Percentiles rank a stretch among this genome's conserved stretches.
Evolutionary conservation across 2,888 invertebrate genomes (phyloP).

Genomic region (Villa cingulata): DNA sequence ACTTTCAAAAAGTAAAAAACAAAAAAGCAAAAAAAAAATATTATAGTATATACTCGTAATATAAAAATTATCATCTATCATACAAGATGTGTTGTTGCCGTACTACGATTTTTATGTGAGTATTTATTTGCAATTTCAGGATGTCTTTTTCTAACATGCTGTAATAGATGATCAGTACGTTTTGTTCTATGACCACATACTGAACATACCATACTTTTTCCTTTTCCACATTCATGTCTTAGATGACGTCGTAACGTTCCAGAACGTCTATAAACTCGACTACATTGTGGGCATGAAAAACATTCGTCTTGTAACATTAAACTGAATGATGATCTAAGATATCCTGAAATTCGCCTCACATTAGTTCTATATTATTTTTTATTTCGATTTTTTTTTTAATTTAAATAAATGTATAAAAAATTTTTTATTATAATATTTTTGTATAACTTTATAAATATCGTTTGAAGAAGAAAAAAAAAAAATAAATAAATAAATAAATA

Average conservation of each 20-base stretch:
- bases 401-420: neutral
- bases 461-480: too few relatives aligned
- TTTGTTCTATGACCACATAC: slow-evolving; percentile 41
- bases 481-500: too few relatives aligned
- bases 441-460: too few relatives aligned
- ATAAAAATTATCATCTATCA: neutral
- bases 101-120: slow-evolving; percentile 3
- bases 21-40: too few relatives aligned
- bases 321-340: slow-evolving; percentile 10
- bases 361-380: slow-evolving; percentile 9
- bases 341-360: slow-evolving; percentile 19
- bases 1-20: too few relatives aligned
- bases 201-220: slow-evolving; percentile 38
- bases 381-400: slow-evolving; percentile 7
- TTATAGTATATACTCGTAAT: too few relatives aligned
- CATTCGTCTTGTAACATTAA: slow-evolving; percentile 20
- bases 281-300: slow-evolving; percentile 37
- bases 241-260: slow-evolving; percentile 42
- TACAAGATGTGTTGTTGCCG: too few relatives aligned
- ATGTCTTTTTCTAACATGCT: slow-evolving; percentile 40
- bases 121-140: slow-evolving; percentile 35
- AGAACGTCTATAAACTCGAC: slow-evolving; percentile 40
- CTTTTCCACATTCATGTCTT: slow-evolving; percentile 43
- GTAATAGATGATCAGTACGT: slow-evolving; percentile 40
- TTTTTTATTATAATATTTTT: too few relatives aligned